Percentiles rank a stretch among this genome's conserved stretches.
Conservation (phyloP, 1,140 invertebrate genomes). For the Gonatopus flavifemur region DNA sequence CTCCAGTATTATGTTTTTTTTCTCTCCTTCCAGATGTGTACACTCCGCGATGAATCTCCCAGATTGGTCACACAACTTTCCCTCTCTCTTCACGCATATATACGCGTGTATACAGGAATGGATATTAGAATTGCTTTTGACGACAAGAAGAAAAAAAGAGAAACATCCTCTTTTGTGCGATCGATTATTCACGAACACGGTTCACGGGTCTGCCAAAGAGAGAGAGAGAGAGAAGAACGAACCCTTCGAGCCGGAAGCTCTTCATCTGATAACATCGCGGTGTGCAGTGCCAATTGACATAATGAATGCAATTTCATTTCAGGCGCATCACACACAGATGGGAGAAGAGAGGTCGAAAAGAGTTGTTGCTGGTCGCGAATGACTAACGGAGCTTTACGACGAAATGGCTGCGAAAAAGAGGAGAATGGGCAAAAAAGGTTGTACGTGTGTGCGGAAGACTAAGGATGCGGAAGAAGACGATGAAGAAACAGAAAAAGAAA, state of each 20-base stretch:
- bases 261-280: slow-evolving; percentile 25
- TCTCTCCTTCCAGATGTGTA: slow-evolving; percentile 5
- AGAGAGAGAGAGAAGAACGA: slow-evolving; percentile 10
- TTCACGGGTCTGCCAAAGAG: too few species aligned
- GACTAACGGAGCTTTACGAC: slow-evolving; percentile 19
- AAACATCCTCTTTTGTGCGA: too few species aligned
- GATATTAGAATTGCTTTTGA: neutral
- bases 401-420: neutral
- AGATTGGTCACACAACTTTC: neutral
- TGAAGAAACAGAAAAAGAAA: slow-evolving; percentile 1
- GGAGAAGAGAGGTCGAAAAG: slow-evolving; percentile 15
- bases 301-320: slow-evolving; percentile 37
- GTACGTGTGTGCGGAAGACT: neutral
- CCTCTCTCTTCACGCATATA: neutral
- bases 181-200: too few species aligned
- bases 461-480: neutral
- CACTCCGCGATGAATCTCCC: slow-evolving; percentile 11
- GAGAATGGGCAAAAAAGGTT: neutral
- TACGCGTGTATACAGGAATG: neutral
- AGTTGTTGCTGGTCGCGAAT: slow-evolving; percentile 27
- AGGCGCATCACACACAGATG: too few species aligned
- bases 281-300: slow-evolving; percentile 36
- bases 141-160: slow-evolving; percentile 2
- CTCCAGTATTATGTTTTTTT: neutral
- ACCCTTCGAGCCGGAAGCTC: slow-evolving; percentile 18